Evolutionary conservation across 2,113 vertebrate genomes (phyloP), one percentile per base, ranked within the genome.

Genomic region (Eretmochelys imbricata): DNA sequence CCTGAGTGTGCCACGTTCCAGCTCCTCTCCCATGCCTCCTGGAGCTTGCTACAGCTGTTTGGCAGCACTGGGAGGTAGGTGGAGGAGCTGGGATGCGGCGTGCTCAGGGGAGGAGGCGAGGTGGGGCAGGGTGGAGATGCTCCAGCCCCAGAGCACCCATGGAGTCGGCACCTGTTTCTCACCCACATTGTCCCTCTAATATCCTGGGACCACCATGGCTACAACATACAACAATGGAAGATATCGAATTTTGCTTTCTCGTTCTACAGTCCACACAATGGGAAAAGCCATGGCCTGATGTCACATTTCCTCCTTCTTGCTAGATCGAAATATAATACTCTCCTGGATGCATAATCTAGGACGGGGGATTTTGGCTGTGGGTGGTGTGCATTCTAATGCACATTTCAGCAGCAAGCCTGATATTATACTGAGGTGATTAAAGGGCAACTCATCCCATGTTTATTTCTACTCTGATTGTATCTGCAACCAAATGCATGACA

Each of bases 321-420:
- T 35, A 50, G 0, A 0, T 49, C 24, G 38, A 62, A 57, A 65
- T n/a, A 13, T 55, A 46, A 54, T 27, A 0, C 0, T 50, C 6
- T 38, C 20, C 9, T n/a, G 85, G 82, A 8, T 1, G 19, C 48
- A 29, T 12, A 0, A 0, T 10, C 46, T 14, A 3, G 62, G 16
- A 48, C 27, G 9, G 10, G 31, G 53, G 84, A 81, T 14, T 54
- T 49, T 17, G 14, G 48, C 81, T 42, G 38, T 76, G 42, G 11
- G 24, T 4, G 31, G 14, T 38, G 53, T 55, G 2, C 16, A 2
- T 1, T 22, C 0, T 78, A 78, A 48, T 78, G 69, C 19, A 75
- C 17, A 0, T 50, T 65, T 55, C 38, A 22, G 11, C 42, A 29
- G 8, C 54, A 31, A 19, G 8, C 0, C 1, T 13, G 93, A 72